Percentiles rank a stretch among this genome's conserved stretches.
These are phyloP conservation scores for Neelides folsomi DNA, from an alignment of 2,888 invertebrate species.

Conservation along the genomic window DNA sequence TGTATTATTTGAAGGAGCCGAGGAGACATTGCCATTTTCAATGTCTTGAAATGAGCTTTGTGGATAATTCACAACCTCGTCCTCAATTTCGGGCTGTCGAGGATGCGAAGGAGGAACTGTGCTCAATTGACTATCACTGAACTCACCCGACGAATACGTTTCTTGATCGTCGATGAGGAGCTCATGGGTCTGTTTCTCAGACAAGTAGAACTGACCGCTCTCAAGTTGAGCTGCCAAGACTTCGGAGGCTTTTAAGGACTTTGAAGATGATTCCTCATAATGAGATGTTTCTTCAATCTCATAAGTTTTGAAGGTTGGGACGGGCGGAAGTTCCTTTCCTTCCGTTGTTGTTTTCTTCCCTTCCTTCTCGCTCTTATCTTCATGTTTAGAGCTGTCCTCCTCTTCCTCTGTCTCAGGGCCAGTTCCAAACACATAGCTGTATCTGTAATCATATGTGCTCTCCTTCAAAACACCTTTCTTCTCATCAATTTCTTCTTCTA, in stretches of 20 bases:
- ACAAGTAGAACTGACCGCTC: not conserved
- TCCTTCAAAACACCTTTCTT: conserved; percentile 1
- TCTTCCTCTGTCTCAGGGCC: conserved; percentile 19
- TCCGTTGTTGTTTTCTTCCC: not conserved
- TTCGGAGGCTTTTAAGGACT: not conserved
- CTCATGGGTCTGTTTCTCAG: conserved; percentile 8
- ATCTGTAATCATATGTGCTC: conserved; percentile 11
- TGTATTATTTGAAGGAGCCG: conserved; percentile 6
- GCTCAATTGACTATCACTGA: conserved; percentile 19
- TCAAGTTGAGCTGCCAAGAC: not conserved
- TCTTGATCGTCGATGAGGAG: conserved; percentile 12
- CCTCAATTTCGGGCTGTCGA: not conserved
- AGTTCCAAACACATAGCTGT: conserved; percentile 19
- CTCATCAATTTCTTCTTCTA: conserved; percentile 6
- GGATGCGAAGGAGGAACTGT: conserved; percentile 9
- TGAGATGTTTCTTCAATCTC: not conserved
- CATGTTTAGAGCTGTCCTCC: conserved; percentile 9
- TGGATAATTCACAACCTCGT: not conserved
- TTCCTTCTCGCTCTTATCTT: conserved; percentile 9
- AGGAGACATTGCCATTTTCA: conserved; percentile 21
- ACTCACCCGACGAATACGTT: conserved; percentile 23
- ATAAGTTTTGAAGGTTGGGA: not conserved
- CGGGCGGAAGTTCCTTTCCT: not conserved
- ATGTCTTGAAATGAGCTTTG: conserved; percentile 8
- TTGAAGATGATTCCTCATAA: not conserved